phyloP scores from a whole-genome alignment of 2,888 invertebrate genomes.

The Nyleta sp. region DNA sequence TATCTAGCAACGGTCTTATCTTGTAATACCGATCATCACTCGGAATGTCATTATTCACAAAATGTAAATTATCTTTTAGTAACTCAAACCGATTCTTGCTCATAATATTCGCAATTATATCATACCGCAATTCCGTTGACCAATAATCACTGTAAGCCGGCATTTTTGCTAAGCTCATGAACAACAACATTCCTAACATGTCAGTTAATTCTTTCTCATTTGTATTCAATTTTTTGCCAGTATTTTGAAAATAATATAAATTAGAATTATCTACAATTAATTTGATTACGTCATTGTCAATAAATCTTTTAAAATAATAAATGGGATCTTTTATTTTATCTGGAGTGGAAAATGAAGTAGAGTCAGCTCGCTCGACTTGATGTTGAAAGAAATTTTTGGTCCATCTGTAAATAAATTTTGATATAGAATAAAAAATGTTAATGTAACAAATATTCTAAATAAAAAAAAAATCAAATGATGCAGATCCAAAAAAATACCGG shows the following conservation, averaged over 20 bases:
- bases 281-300: not conserved
- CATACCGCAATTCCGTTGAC: not conserved
- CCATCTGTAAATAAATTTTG: constrained; percentile 4
- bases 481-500: constrained; percentile 3
- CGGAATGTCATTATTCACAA: not conserved
- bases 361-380: not conserved
- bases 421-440: no score
- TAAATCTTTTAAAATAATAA: not conserved
- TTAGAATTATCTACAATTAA: constrained; percentile 5
- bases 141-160: constrained; percentile 7
- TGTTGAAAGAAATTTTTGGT: not conserved
- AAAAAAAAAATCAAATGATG: not conserved
- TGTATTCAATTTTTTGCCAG: not conserved
- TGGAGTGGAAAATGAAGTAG: not conserved
- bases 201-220: constrained; percentile 1
- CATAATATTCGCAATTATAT: constrained; percentile 10
- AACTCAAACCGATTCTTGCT: not conserved
- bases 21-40: constrained; percentile 7
- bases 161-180: constrained; percentile 12
- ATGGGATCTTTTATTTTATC: constrained; percentile 7
- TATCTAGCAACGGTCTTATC: constrained; percentile 10
- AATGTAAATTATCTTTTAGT: not conserved
- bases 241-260: constrained; percentile 1
- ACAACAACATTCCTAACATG: constrained; percentile 1
- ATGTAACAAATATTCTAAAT: not conserved